Evolutionary conservation across 2,888 invertebrate species (phyloP).

Genomic region (Drosophila aldrichi): DNA sequence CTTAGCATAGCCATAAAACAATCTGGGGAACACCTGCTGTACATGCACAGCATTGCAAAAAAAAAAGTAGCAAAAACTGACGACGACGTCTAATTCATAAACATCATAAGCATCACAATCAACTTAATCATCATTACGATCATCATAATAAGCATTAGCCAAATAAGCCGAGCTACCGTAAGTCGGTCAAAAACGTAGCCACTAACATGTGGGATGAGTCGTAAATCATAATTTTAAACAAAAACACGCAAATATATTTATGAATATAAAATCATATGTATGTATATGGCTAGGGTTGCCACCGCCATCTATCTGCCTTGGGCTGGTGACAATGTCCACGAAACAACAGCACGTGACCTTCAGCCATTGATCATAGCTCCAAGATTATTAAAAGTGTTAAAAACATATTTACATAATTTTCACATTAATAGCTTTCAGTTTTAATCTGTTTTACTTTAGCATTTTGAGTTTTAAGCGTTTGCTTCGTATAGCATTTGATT

Average conservation of each 20-base stretch:
- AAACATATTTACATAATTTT: constrained; percentile 33
- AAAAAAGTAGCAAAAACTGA: neutral
- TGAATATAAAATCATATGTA: constrained; percentile 8
- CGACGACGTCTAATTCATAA: constrained; percentile 11
- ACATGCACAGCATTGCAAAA: neutral
- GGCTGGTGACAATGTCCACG: constrained; percentile 13
- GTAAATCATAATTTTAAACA: constrained; percentile 47
- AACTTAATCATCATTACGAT: constrained; percentile 8
- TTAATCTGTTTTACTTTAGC: constrained; percentile 3
- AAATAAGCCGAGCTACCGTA: constrained; percentile 37
- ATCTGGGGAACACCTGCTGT: constrained; percentile 41
- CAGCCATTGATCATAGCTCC: constrained; percentile 6
- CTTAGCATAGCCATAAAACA: constrained; percentile 50
- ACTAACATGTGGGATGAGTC: constrained; percentile 42
- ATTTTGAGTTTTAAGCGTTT: neutral
- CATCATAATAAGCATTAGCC: constrained; percentile 20
- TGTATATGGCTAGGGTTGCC: constrained; percentile 5
- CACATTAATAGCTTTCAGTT: constrained; percentile 25
- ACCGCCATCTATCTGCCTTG: neutral
- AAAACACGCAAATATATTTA: constrained; percentile 4
- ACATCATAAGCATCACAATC: constrained; percentile 14
- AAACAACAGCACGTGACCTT: constrained; percentile 19
- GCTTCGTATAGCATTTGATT: neutral
- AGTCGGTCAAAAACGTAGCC: constrained; percentile 49
- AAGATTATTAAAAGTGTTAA: constrained; percentile 19